Percentiles rank a stretch among this genome's conserved stretches.
Evolutionary conservation across 2,888 invertebrate species (phyloP).

Genomic region (Sipha maydis): DNA sequence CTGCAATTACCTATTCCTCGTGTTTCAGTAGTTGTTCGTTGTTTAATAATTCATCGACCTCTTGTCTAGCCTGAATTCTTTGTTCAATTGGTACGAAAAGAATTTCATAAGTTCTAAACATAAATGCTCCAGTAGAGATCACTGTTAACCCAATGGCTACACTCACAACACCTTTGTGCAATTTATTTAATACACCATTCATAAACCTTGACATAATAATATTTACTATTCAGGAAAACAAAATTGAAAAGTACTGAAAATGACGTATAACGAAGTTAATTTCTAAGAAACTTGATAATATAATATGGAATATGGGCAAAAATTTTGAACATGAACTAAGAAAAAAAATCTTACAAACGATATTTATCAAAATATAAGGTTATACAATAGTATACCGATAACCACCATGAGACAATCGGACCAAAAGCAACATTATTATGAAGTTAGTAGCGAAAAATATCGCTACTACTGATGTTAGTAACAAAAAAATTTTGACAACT

Average conservation of each 20-base stretch:
- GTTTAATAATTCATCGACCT: slow-evolving; percentile 45
- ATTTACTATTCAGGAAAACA: background rate
- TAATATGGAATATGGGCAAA: background rate
- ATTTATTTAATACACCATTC: slow-evolving; percentile 44
- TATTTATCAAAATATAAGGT: background rate
- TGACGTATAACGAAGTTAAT: background rate
- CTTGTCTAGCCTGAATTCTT: slow-evolving; percentile 34
- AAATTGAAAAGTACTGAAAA: background rate
- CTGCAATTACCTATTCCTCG: slow-evolving; percentile 40
- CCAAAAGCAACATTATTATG: background rate
- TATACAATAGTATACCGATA: background rate
- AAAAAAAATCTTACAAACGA: background rate
- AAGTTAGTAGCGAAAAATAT: slow-evolving; percentile 22
- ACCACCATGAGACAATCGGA: background rate
- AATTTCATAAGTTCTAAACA: slow-evolving; percentile 45
- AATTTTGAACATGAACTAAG: background rate
- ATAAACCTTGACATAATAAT: slow-evolving; percentile 47
- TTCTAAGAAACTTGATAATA: background rate
- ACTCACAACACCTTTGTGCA: slow-evolving; percentile 39
- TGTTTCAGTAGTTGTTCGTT: slow-evolving; percentile 26
- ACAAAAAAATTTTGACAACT: slow-evolving; percentile 59
- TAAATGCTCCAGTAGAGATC: slow-evolving; percentile 37
- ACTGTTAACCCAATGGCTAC: slow-evolving; percentile 40
- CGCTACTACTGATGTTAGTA: background rate
- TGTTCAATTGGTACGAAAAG: slow-evolving; percentile 45